A percentile compares a stretch with the other conserved stretches of the same genome.
phyloP scores from a whole-genome alignment of 2,113 vertebrate genomes.

The Otolemur garnettii region DNA sequence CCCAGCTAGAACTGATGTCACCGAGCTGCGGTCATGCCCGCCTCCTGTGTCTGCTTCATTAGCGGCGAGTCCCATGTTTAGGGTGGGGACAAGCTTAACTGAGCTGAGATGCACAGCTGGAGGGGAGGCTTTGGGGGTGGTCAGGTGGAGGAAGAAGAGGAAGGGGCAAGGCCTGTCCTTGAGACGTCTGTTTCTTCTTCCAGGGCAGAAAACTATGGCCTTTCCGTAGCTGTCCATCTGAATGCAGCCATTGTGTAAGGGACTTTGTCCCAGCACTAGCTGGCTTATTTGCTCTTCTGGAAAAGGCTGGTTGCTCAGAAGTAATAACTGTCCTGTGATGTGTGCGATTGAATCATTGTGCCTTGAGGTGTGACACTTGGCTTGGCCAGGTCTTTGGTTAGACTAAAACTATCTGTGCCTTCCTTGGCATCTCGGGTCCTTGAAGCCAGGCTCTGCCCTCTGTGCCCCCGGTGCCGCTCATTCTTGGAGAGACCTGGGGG shows the following conservation, averaged over 20 bases:
- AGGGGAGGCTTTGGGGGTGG: not conserved
- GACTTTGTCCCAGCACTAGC: not conserved
- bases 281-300: not conserved
- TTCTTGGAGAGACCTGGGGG: not conserved
- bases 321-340: not conserved
- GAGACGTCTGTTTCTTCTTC: not conserved
- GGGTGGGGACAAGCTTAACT: not conserved
- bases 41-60: not conserved
- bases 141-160: not conserved
- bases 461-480: not conserved
- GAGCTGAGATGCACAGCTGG: not conserved
- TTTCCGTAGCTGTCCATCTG: not conserved
- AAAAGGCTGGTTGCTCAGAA: not conserved
- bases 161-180: fast-evolving
- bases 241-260: not conserved
- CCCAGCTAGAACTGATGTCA: not conserved
- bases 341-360: not conserved
- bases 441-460: not conserved
- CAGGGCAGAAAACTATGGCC: not conserved
- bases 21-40: not conserved
- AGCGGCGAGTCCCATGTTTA: not conserved
- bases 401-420: not conserved
- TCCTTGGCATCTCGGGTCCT: not conserved
- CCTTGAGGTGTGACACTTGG: not conserved
- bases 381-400: constrained; percentile 6